Conservation (phyloP, 2,888 invertebrate genomes). For the Brachypalpus laphriformis region DNA sequence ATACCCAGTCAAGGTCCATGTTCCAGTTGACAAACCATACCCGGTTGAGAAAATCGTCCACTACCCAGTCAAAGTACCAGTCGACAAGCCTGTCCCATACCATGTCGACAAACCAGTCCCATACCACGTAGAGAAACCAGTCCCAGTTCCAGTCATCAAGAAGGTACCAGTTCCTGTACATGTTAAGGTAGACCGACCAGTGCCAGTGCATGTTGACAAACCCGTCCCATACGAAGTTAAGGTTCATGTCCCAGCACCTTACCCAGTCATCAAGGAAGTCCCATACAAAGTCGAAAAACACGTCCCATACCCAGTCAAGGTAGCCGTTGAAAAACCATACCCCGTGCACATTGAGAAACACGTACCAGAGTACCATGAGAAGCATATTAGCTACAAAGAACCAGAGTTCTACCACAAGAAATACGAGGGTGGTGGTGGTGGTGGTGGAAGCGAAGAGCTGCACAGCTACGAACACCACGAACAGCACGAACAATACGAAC, state of each 20-base stretch:
- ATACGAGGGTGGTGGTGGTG: slow-evolving; percentile 82
- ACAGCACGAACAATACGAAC: slow-evolving; percentile 68
- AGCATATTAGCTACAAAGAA: slow-evolving; percentile 88
- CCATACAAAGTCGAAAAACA: slow-evolving; percentile 87
- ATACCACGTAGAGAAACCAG: slow-evolving; percentile 85
- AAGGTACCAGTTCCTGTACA: slow-evolving; percentile 87
- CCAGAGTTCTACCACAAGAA: slow-evolving; percentile 85
- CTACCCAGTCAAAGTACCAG: slow-evolving; percentile 88
- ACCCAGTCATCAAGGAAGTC: slow-evolving; percentile 88
- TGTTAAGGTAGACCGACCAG: slow-evolving; percentile 85
- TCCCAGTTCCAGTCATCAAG: slow-evolving; percentile 86
- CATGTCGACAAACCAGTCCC: slow-evolving; percentile 87
- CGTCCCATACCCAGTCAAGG: slow-evolving; percentile 87
- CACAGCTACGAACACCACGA: slow-evolving; percentile 81
- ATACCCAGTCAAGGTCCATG: slow-evolving; percentile 88
- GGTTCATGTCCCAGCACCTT: slow-evolving; percentile 87
- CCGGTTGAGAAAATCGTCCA: slow-evolving; percentile 89
- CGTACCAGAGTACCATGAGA: slow-evolving; percentile 84
- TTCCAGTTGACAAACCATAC: slow-evolving; percentile 89
- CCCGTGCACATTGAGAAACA: slow-evolving; percentile 89
- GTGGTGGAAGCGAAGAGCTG: slow-evolving; percentile 83
- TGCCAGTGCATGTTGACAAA: slow-evolving; percentile 89
- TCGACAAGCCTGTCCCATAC: slow-evolving; percentile 88
- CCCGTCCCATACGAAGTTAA: slow-evolving; percentile 90
- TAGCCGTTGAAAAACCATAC: slow-evolving; percentile 86